Base-by-base conservation (phyloP, 2,797 vertebrate genomes). In the Lindbergichthys nudifrons region DNA sequence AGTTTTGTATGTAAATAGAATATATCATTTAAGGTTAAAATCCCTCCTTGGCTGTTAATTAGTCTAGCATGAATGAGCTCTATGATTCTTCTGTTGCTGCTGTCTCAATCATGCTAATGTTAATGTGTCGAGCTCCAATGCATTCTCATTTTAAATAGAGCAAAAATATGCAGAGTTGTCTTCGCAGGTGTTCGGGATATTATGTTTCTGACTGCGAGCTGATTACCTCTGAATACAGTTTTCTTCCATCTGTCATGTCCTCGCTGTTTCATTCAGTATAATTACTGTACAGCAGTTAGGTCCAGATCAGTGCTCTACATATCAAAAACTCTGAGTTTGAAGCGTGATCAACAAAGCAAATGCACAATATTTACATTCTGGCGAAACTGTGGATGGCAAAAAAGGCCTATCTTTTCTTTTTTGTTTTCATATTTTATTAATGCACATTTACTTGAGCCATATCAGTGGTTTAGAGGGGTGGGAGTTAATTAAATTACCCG, bases 181-280 rank as follows among this genome's bases (percentile, higher is more conserved):
- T 72, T 82, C 26, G 62, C 78, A 80, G 86, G 81, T 74, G 77
- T 70, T 77, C 62, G 39, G 64, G 64, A 32, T 74, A 67, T 81
- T 85, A 15, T 1, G 18, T 69, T 62, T 72, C 66, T 41, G 2
- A 53, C 79, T 66, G 75, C 0, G 54, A 70, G 69, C 57, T 68
- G 60, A 84, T 85, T 81, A 62, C 65, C 26, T 43, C 50, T 69
- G 23, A 45, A 73, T n/a, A 30, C 59, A 16, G 3, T 58, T 72
- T 70, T 64, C 62, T 47, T 67, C 60, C 53, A 68, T 68, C 53
- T 66, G 58, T 77, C 59, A 51, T 70, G 53, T 62, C 65, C 50
- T 68, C 2, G 3, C 74, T 52, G n/a, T 69, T 82, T 73, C 41
- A 62, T 51, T 68, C 26, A 53, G 54, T 42, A 4, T 73, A 75